A percentile compares a stretch with the other conserved stretches of the same genome.
Conservation (phyloP, 2,113 vertebrate species). For the Lasiurus borealis region DNA sequence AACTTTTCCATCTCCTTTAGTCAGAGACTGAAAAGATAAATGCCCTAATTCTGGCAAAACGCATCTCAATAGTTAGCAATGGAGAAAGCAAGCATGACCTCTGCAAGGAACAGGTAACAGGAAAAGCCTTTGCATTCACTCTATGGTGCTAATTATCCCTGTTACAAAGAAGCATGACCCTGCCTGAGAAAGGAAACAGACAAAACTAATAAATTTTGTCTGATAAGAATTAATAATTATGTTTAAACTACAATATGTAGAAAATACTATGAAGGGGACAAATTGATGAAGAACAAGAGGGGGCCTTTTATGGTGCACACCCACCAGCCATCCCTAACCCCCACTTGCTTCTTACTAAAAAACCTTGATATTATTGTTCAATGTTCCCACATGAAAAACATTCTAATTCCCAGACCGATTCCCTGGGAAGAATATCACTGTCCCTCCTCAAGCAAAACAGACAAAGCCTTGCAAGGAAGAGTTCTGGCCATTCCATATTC, state of each 20-base stretch:
- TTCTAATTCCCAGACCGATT: background rate
- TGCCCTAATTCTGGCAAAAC: background rate
- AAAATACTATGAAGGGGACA: constrained; percentile 12
- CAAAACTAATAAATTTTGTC: background rate
- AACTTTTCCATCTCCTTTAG: background rate
- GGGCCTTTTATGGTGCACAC: background rate
- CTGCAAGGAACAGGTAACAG: background rate
- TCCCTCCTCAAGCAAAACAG: background rate
- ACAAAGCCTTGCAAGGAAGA: background rate
- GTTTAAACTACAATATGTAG: background rate
- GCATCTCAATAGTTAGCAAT: background rate
- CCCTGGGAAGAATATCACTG: background rate
- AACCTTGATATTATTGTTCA: background rate
- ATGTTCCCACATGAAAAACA: background rate
- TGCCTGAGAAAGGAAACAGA: background rate
- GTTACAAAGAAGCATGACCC: background rate
- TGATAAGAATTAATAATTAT: background rate
- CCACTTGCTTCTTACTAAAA: background rate
- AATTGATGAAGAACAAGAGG: background rate
- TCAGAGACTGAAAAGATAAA: background rate
- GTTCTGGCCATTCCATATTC: background rate
- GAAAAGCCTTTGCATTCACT: background rate
- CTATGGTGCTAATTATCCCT: background rate
- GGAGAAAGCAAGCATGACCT: background rate
- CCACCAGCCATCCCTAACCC: too few species aligned